Percentiles rank a stretch among this genome's conserved stretches.
These are phyloP conservation scores for Orthonevra nobilis DNA, from an alignment of 2,888 invertebrate genomes.

Conservation along the genomic window DNA sequence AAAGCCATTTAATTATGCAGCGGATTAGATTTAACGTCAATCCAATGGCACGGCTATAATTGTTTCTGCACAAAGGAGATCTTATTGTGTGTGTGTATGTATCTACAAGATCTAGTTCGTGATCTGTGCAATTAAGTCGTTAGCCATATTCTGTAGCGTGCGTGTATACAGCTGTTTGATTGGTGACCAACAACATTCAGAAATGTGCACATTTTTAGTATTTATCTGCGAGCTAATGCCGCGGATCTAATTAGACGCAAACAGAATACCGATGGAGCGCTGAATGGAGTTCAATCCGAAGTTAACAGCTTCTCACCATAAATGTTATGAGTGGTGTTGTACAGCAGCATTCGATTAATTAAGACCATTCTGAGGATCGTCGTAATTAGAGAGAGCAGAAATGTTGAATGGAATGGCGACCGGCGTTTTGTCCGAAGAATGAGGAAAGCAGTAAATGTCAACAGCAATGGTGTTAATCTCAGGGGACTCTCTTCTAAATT, in stretches of 20 bases:
- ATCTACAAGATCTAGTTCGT: slow-evolving; percentile 24
- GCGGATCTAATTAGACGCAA: slow-evolving; percentile 59
- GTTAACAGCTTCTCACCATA: slow-evolving; percentile 42
- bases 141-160: slow-evolving; percentile 29
- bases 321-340: slow-evolving; percentile 22
- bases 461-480: too few relatives aligned
- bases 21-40: slow-evolving; percentile 59
- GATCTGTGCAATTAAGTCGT: slow-evolving; percentile 67
- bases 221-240: slow-evolving; percentile 7
- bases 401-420: too few relatives aligned
- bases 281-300: slow-evolving; percentile 32
- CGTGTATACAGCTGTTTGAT: slow-evolving; percentile 15
- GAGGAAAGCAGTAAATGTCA: too few relatives aligned
- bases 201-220: slow-evolving; percentile 9
- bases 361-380: too few relatives aligned
- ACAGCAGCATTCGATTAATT: too few relatives aligned
- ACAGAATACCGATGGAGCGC: slow-evolving; percentile 46
- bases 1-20: slow-evolving; percentile 46
- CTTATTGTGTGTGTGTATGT: too few relatives aligned
- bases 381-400: too few relatives aligned
- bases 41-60: slow-evolving; percentile 51
- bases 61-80: slow-evolving; percentile 13
- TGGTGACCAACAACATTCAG: slow-evolving; percentile 42
- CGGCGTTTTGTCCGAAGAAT: too few relatives aligned
- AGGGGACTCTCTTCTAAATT: too few relatives aligned